Conservation (phyloP, 2,888 invertebrate genomes). For the Artemia sinica region DNA sequence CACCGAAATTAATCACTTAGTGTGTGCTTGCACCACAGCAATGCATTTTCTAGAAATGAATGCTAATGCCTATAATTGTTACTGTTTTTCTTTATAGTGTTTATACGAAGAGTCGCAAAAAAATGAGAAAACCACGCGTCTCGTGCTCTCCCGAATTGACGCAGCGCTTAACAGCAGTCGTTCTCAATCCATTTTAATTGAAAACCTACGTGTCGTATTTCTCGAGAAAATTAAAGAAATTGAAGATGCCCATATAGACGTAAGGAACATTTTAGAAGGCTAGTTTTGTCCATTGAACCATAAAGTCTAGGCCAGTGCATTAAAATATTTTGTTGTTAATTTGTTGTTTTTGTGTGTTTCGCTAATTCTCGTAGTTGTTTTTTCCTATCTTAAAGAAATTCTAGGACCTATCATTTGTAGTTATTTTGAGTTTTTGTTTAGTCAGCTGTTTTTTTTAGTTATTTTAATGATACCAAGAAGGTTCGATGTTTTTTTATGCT, state of each 20-base stretch:
- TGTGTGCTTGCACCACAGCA: no score
- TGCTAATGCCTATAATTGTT: no score
- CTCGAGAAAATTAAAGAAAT: neutral
- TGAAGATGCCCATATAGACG: neutral
- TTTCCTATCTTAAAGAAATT: no score
- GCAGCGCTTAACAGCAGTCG: neutral
- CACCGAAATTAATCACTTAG: no score
- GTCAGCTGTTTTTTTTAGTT: neutral
- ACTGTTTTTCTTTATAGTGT: neutral
- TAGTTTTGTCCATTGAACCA: no score
- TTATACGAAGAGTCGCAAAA: neutral
- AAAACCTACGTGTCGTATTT: neutral
- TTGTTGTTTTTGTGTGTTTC: no score
- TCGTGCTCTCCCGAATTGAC: neutral
- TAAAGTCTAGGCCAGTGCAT: no score
- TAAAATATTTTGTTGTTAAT: no score
- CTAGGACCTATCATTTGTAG: no score
- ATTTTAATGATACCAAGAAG: neutral
- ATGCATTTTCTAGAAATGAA: no score
- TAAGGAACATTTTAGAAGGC: neutral
- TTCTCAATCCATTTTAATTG: neutral
- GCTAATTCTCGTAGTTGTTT: no score
- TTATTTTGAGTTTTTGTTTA: neutral
- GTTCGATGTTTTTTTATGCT: neutral
- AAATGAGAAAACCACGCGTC: neutral